A percentile compares a stretch with the other conserved stretches of the same genome.
Evolutionary conservation across 1,140 invertebrate species (phyloP).

Genomic region (Trissolcus basalis): DNA sequence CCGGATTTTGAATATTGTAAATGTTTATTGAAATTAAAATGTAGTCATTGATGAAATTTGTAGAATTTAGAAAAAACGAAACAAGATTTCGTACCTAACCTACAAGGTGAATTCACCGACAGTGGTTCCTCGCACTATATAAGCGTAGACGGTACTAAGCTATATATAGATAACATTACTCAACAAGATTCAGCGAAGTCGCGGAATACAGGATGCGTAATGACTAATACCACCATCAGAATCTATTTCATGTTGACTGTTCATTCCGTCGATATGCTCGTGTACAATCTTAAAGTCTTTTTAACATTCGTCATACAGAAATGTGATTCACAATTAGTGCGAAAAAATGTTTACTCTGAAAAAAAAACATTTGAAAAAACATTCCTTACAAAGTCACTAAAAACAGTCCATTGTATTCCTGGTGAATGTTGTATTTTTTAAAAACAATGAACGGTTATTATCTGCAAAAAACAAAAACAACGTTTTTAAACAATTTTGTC

Average conservation of each 20-base stretch:
- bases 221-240: conserved; percentile 45
- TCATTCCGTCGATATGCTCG: background rate
- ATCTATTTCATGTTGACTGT: conserved; percentile 12
- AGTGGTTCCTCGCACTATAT: conserved; percentile 46
- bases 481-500: too few species aligned
- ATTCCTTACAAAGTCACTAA: too few species aligned
- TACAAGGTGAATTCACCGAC: conserved; percentile 34
- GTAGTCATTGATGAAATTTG: background rate
- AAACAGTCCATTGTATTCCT: too few species aligned
- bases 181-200: conserved; percentile 55
- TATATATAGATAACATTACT: conserved; percentile 57
- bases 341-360: too few species aligned
- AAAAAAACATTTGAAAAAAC: too few species aligned
- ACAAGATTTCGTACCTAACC: conserved; percentile 29
- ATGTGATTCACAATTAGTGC: too few species aligned
- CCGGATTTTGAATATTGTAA: too few species aligned
- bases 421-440: too few species aligned
- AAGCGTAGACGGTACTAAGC: conserved; percentile 52
- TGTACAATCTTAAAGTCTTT: too few species aligned
- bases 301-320: too few species aligned
- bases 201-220: conserved; percentile 49
- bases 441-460: too few species aligned
- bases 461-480: too few species aligned
- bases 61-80: background rate
- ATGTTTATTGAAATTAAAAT: background rate